Percentiles rank a stretch among this genome's conserved stretches.
Conservation (phyloP, 1,140 invertebrate species). For the Nasonia giraulti region DNA sequence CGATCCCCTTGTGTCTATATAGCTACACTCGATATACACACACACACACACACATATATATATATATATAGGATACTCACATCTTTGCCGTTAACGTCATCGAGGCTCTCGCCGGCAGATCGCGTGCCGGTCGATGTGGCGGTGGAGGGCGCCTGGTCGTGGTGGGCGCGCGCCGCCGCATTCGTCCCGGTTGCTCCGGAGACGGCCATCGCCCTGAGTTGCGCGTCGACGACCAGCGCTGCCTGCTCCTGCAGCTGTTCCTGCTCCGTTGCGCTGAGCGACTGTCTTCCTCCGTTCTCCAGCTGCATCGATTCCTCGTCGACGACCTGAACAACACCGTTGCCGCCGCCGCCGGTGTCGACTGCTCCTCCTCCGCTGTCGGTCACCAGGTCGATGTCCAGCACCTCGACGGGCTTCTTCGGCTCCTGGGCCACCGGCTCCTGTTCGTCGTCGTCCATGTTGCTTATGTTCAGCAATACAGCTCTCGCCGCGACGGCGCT, state of each 20-base stretch:
- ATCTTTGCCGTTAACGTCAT: constrained; percentile 56
- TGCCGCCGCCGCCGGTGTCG: not conserved
- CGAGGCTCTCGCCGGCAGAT: constrained; percentile 60
- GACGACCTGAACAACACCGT: not conserved
- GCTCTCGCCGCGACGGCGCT: constrained; percentile 60
- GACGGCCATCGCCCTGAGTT: constrained; percentile 51
- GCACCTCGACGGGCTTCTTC: not conserved
- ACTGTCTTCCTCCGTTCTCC: constrained; percentile 57
- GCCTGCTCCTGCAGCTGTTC: constrained; percentile 55
- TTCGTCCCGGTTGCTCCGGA: constrained; percentile 36
- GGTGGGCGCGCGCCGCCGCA: constrained; percentile 63
- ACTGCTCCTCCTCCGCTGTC: not conserved
- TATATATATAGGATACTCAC: constrained; percentile 54
- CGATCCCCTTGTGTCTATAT: not conserved
- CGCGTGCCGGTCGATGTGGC: constrained; percentile 60
- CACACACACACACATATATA: not conserved
- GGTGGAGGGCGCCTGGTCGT: constrained; percentile 65
- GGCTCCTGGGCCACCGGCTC: not conserved
- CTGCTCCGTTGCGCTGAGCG: constrained; percentile 58
- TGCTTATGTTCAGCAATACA: constrained; percentile 61
- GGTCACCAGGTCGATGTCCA: not conserved
- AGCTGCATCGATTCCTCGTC: constrained; percentile 22
- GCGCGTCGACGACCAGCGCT: constrained; percentile 43
- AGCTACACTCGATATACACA: not conserved
- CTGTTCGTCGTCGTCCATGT: constrained; percentile 60